Percentiles rank a stretch among this genome's conserved stretches.
Evolutionary conservation across 2,113 vertebrate species (phyloP).

Genomic region (Colaptes auratus): DNA sequence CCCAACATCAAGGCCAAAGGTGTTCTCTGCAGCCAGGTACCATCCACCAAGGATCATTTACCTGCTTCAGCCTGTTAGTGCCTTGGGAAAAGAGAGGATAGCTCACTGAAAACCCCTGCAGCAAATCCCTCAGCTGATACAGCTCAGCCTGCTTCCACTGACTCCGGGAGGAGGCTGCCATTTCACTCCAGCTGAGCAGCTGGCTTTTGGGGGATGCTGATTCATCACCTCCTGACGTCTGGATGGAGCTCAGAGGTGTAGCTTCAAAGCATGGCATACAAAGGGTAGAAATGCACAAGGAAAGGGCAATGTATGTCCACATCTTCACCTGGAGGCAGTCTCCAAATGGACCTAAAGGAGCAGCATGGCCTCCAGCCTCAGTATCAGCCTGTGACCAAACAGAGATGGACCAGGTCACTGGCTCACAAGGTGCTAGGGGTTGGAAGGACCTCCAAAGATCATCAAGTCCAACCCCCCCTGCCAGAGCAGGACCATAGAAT

Average conservation of each 20-base stretch:
- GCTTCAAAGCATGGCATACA: background rate
- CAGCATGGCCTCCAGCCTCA: background rate
- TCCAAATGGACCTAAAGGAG: background rate
- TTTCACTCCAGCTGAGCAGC: background rate
- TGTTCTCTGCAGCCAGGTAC: background rate
- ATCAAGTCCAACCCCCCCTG: too few species aligned
- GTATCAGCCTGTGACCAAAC: background rate
- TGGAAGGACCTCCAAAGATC: too few species aligned
- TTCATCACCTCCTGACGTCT: background rate
- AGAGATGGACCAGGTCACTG: background rate
- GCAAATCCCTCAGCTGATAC: background rate
- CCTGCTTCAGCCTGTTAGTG: constrained; percentile 1
- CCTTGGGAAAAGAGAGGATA: background rate
- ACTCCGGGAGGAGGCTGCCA: background rate
- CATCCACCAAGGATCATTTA: background rate
- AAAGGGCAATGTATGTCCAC: rapidly evolving
- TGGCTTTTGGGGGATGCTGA: background rate
- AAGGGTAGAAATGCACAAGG: background rate
- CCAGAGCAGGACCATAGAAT: too few species aligned
- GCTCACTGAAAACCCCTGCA: background rate
- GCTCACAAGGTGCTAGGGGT: too few species aligned
- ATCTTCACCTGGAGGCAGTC: background rate
- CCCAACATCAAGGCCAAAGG: background rate
- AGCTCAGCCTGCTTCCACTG: background rate
- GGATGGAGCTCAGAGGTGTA: background rate